These are phyloP conservation scores for Sorex maritimensis DNA, from an alignment of 2,797 vertebrate genomes.

Conservation along the genomic window DNA sequence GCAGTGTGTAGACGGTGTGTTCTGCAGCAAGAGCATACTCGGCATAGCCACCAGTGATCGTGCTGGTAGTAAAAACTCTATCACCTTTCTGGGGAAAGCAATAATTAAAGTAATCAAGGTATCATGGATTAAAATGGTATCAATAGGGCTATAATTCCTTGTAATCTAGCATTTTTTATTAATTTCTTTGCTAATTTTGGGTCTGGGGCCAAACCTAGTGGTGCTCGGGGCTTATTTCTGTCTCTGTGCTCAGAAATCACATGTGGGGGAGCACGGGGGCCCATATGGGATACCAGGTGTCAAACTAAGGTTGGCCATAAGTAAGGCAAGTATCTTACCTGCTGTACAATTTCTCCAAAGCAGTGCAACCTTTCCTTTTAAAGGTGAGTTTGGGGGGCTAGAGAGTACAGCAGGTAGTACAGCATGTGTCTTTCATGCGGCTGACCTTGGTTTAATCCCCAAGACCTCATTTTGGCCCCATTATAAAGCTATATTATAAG, in stretches of 20 bases:
- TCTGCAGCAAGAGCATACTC: conserved; percentile 93
- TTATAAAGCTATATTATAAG: conserved; percentile 20
- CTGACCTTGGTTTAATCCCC: too few relatives aligned
- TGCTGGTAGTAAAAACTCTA: conserved; percentile 94
- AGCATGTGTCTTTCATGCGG: too few relatives aligned
- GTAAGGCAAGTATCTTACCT: neutral
- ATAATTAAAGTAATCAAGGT: neutral
- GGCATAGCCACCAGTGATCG: conserved; percentile 95
- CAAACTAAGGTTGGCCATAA: neutral
- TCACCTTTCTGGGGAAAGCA: conserved; percentile 93
- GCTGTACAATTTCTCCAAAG: too few relatives aligned
- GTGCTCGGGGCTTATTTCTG: too few relatives aligned
- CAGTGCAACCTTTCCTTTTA: too few relatives aligned
- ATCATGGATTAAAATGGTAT: neutral
- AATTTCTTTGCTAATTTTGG: too few relatives aligned
- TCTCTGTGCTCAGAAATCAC: too few relatives aligned
- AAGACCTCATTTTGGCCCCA: too few relatives aligned
- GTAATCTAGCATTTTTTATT: neutral
- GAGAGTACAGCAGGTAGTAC: too few relatives aligned
- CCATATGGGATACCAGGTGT: neutral
- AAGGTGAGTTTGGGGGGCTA: too few relatives aligned
- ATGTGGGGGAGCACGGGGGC: too few relatives aligned
- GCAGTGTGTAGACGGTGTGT: conserved; percentile 92
- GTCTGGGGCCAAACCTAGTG: too few relatives aligned
- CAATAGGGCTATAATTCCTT: neutral